Evolutionary conservation across 2,113 vertebrate genomes (phyloP), one percentile per base, ranked within the genome.

Genomic region (Ptychochromis oligacanthus): DNA sequence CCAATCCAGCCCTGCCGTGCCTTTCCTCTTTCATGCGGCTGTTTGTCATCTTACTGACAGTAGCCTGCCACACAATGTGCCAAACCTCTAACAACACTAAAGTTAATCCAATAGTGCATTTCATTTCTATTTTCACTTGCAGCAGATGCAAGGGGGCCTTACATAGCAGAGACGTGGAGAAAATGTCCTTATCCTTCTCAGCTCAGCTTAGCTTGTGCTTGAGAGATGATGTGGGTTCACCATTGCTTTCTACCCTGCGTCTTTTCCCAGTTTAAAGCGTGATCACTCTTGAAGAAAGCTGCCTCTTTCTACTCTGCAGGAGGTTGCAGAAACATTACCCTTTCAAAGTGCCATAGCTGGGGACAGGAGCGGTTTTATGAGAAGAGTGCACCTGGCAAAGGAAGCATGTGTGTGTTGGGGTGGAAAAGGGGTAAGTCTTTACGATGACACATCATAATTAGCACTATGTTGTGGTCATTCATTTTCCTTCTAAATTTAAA

Each of bases 91-190:
- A 77, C 61, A 56, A 74, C 77, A 22, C 52, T 62, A 62, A 75
- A 75, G 56, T 64, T 90, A 88, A 93, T 93, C 89, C 88, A 90
- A 87, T 80, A 81, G 79, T 76, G 88, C 80, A 87, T 82, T 87
- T 82, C 56, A 65, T 87, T 88, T 91, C 54, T 77, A 90, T 90
- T 90, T 91, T 83, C 70, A 85, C 65, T 77, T 24, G 24, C 58
- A 43, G 36, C 20, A 79, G 81, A 91, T 54, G 57, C 83, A 64
- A 55, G n/a, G 74, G 72, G 80, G 82, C 79, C 82, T 80, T 67
- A 13, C 79, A 65, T n/a, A 14, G 76, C 52, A 62, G 79, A 75
- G 46, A 75, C 49, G 60, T 82, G 57, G 28, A 8, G 43, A 75
- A 85, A 78, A 77, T 34, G 52, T 89, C 76, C 88, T 90, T 79